phyloP scores from a whole-genome alignment of 2,797 vertebrate species.

The Erithacus rubecula region DNA sequence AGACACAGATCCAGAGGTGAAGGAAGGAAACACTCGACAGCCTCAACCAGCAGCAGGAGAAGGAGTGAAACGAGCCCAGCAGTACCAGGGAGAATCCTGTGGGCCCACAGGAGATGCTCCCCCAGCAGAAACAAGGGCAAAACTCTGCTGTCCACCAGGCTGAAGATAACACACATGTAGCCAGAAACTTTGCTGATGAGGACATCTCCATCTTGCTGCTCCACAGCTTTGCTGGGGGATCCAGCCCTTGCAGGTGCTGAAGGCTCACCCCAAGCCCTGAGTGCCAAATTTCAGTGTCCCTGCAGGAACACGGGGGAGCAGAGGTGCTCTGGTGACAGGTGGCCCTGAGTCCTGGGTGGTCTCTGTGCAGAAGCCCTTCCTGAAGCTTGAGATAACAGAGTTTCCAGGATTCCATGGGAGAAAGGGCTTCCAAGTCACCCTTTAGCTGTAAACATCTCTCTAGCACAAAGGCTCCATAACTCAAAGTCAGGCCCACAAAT shows the following conservation, averaged over 20 bases:
- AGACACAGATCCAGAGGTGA: background rate
- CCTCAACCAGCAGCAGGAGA: background rate
- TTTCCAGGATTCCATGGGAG: background rate
- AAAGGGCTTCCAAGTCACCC: background rate
- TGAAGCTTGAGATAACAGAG: background rate
- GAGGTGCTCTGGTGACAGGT: background rate
- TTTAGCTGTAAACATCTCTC: background rate
- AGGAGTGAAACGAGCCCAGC: background rate
- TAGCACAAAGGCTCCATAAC: background rate
- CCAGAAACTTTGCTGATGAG: background rate
- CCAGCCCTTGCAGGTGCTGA: background rate
- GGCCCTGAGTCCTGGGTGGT: background rate
- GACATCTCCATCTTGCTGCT: background rate
- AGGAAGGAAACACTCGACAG: background rate
- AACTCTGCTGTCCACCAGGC: background rate
- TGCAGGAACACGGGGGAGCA: fast-evolving
- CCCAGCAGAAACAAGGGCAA: background rate
- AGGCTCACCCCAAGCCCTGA: background rate
- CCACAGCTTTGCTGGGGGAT: fast-evolving
- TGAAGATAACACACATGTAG: fast-evolving
- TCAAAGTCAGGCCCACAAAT: background rate
- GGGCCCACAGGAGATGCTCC: background rate
- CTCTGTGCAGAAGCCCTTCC: background rate
- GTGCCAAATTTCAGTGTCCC: background rate
- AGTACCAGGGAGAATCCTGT: background rate